These are phyloP conservation scores for Dysmachus trigonus DNA, from an alignment of 2,888 invertebrate genomes.

Conservation along the genomic window DNA sequence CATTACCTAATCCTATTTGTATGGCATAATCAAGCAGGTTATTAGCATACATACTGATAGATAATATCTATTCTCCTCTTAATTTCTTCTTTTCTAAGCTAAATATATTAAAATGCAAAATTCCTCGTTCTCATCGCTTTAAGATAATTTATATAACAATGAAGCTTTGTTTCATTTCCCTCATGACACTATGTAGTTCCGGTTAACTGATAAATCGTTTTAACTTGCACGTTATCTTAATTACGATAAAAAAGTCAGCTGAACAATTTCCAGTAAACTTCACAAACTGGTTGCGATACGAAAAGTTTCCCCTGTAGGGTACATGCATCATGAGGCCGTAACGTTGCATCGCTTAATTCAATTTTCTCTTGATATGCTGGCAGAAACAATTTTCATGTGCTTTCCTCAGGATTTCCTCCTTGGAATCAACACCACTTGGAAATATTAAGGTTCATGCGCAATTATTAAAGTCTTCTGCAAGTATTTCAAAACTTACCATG, in stretches of 20 bases:
- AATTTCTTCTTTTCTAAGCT: no score
- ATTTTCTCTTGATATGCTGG: background rate
- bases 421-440: background rate
- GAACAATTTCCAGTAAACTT: background rate
- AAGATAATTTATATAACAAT: background rate
- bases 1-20: no score
- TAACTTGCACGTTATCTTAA: background rate
- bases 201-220: background rate
- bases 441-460: background rate
- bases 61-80: no score
- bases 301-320: background rate
- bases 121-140: background rate
- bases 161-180: background rate
- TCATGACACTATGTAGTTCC: background rate
- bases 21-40: no score
- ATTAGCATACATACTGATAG: no score
- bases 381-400: background rate
- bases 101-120: background rate
- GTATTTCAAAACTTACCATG: background rate
- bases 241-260: background rate
- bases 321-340: background rate
- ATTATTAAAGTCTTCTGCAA: background rate
- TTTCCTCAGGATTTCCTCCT: background rate
- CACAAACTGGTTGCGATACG: background rate
- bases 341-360: background rate